Evolutionary conservation across 2,888 invertebrate species (phyloP), one percentile per base, ranked within the genome.

Genomic region (Nomada fabriciana): DNA sequence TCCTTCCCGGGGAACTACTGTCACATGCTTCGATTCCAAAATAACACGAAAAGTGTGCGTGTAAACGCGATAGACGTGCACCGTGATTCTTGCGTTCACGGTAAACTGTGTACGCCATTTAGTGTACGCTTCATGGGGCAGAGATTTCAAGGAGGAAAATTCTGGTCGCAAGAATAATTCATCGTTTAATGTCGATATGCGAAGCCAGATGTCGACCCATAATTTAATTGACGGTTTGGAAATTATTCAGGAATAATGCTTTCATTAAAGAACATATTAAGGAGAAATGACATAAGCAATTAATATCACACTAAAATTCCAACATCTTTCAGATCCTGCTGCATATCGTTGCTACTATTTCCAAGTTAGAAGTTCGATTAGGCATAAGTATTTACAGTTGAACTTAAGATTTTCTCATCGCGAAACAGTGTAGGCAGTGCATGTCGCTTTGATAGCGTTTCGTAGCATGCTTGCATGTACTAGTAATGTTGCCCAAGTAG

Each of bases 401-500:
- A 72, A 68, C 42, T 11, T 69, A 75, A 69, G 75, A 69, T 69
- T 57, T 55, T 65, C 67, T 60, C 59, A 55, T 52, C 47, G 76
- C 71, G 64, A 60, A 29, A 53, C 61, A 53, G 42, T 23, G 55
- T 76, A 80, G 73, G 74, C 68, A 53, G 43, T 80, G 86, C 86
- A 86, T 86, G 85, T 55, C 29, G 80, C 74, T 85, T 57, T 74
- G 68, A 71, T 76, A 68, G 71, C 64, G 69, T 78, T 55, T 83
- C 61, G 76, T 81, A 61, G 87, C 87, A 87, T 85, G 87, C 64
- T 76, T 87, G 87, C 84, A 82, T 77, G 84, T 82, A 78, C 43
- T 78, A 69, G 69, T 80, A 71, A 77, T 78, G 76, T 80, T 75
- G 80, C 78, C 67, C 69, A 64, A 82, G 71, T 86, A 84, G 42